These are phyloP conservation scores for Quadroppia sp. DNA, from an alignment of 2,888 invertebrate species.

Conservation along the genomic window DNA sequence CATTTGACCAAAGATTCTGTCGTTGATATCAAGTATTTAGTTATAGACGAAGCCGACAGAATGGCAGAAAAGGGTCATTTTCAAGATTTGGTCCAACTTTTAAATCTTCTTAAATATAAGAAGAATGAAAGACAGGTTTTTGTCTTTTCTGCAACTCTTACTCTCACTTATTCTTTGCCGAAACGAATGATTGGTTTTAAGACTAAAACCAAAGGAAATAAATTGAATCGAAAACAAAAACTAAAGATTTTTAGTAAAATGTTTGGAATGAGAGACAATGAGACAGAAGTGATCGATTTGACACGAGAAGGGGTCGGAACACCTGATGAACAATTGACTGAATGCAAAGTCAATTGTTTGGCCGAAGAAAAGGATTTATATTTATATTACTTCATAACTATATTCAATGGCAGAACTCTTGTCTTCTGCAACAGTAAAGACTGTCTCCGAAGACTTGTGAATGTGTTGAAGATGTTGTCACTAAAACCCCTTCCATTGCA, in stretches of 20 bases:
- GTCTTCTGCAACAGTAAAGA: slow-evolving; percentile 79
- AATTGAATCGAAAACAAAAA: slow-evolving; percentile 45
- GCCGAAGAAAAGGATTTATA: slow-evolving; percentile 90
- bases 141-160: slow-evolving; percentile 94
- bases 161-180: slow-evolving; percentile 75
- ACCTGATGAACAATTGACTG: slow-evolving; percentile 60
- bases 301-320: slow-evolving; percentile 61
- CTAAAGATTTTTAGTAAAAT: slow-evolving; percentile 61
- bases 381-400: slow-evolving; percentile 79
- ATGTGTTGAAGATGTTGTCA: slow-evolving; percentile 61
- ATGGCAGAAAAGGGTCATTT: slow-evolving; percentile 98
- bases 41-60: slow-evolving; percentile 96
- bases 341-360: slow-evolving; percentile 66
- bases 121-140: slow-evolving; percentile 79
- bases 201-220: slow-evolving; percentile 52
- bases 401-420: slow-evolving; percentile 87
- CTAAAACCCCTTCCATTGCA: slow-evolving; percentile 70
- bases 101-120: slow-evolving; percentile 85
- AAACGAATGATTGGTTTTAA: slow-evolving; percentile 56
- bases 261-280: slow-evolving; percentile 70
- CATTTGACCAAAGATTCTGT: slow-evolving; percentile 3
- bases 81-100: slow-evolving; percentile 74
- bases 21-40: slow-evolving; percentile 61
- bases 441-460: slow-evolving; percentile 70
- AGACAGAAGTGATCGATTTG: slow-evolving; percentile 74